Conservation (phyloP, 64 coral and sea anemone genomes). For the Catalaphyllia jardinei region DNA sequence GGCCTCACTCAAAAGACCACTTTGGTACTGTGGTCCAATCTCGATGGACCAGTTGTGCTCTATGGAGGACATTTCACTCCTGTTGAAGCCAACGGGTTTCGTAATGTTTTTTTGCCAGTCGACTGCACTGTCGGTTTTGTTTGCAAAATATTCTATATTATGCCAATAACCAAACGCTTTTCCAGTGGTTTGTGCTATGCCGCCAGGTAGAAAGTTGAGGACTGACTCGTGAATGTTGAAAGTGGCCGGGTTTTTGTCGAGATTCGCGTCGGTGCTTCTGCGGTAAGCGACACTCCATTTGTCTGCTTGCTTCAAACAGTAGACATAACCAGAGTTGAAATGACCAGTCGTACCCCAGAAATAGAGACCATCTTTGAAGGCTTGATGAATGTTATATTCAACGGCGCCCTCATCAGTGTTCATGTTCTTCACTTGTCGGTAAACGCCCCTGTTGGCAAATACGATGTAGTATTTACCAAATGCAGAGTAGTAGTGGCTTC, state of each 20-base stretch:
- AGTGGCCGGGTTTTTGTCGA: not conserved
- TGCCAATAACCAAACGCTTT: conserved; percentile 32
- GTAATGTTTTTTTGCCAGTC: conserved; percentile 24
- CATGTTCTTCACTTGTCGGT: conserved; percentile 33
- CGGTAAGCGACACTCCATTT: conserved; percentile 35
- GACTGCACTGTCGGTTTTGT: not conserved
- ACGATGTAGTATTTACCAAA: conserved; percentile 37
- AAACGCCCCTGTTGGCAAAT: not conserved
- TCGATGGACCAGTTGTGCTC: conserved; percentile 47
- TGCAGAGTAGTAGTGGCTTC: conserved; percentile 22
- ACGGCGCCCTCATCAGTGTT: conserved; percentile 14
- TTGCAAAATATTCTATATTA: not conserved
- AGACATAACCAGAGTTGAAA: no score
- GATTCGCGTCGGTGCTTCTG: conserved; percentile 27
- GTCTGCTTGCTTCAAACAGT: conserved; percentile 13
- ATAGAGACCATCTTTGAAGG: conserved; percentile 29
- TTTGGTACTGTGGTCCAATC: not conserved
- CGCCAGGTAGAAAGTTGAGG: conserved; percentile 44
- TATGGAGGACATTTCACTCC: conserved; percentile 27
- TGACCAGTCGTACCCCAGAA: conserved; percentile 9
- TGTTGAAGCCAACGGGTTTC: conserved; percentile 10
- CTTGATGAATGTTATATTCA: conserved; percentile 1
- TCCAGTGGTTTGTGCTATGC: conserved; percentile 24
- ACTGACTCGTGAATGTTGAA: conserved; percentile 15
- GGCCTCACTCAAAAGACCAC: not conserved